Conservation (phyloP, 2,797 vertebrate species). For the Spea hammondii region DNA sequence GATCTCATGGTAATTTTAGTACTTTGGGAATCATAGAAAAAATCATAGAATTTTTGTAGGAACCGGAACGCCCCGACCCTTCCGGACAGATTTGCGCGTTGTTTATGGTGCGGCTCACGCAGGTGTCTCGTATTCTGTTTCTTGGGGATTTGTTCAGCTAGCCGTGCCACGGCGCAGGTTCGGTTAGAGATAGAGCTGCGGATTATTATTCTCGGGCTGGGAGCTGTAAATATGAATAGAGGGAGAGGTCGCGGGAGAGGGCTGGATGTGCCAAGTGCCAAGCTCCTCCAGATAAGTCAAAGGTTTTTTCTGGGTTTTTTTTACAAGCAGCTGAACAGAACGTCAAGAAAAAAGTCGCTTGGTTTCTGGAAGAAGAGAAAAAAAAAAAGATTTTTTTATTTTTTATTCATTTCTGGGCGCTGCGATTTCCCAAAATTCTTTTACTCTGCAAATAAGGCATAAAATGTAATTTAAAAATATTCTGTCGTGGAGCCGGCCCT, state of each 20-base stretch:
- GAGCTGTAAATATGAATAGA: constrained; percentile 80
- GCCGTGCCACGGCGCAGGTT: constrained; percentile 60
- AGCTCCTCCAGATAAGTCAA: constrained; percentile 69
- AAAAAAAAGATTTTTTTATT: too few species aligned
- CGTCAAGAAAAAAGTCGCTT: not conserved
- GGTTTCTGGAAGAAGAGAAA: not conserved
- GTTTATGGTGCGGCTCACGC: constrained; percentile 30
- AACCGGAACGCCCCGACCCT: constrained; percentile 51
- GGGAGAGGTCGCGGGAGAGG: constrained; percentile 67
- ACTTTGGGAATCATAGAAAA: too few species aligned
- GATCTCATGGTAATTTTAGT: too few species aligned
- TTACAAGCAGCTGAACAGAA: not conserved
- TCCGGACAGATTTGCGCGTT: not conserved
- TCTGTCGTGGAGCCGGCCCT: too few species aligned
- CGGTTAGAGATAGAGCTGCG: constrained; percentile 67
- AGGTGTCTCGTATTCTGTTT: constrained; percentile 29
- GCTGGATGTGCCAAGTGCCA: constrained; percentile 60
- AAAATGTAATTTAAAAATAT: too few species aligned
- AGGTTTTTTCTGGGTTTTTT: constrained; percentile 42
- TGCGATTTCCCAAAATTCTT: too few species aligned
- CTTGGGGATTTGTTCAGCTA: constrained; percentile 49
- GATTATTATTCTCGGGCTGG: constrained; percentile 68
- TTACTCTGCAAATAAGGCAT: too few species aligned
- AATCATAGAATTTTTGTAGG: not conserved
- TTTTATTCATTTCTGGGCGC: too few species aligned